Conservation (phyloP, 2,888 invertebrate genomes). For the Polietes domitor region DNA sequence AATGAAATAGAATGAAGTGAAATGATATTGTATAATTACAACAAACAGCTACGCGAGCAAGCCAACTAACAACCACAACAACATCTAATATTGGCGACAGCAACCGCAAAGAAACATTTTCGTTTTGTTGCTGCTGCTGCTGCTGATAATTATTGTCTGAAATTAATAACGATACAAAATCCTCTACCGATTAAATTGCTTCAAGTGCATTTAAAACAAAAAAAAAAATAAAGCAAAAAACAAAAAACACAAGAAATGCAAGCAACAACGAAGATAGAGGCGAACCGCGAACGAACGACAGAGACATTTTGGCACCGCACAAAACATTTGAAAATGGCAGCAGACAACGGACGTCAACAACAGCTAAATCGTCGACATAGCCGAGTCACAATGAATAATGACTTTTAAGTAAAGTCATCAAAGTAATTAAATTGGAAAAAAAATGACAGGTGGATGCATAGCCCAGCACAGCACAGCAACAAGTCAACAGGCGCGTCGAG, state of each 20-base stretch:
- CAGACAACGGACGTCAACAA: neutral
- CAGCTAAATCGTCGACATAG: neutral
- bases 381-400: neutral
- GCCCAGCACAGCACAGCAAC: neutral
- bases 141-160: neutral
- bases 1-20: neutral
- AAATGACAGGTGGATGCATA: slow-evolving; percentile 19
- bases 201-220: neutral
- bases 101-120: neutral
- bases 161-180: too few relatives aligned
- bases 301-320: slow-evolving; percentile 28
- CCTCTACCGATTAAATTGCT: too few relatives aligned
- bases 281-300: neutral
- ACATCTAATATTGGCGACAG: neutral
- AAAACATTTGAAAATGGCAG: neutral
- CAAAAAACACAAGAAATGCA: neutral
- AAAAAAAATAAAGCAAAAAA: neutral
- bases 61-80: too few relatives aligned
- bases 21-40: neutral
- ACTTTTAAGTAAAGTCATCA: slow-evolving; percentile 4
- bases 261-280: neutral
- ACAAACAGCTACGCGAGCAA: too few relatives aligned
- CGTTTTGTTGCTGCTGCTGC: neutral
- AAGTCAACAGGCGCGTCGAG: neutral
- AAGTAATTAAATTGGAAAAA: slow-evolving; percentile 8